phyloP scores from a whole-genome alignment of 1,140 invertebrate genomes.

The Neodiprion lecontei region DNA sequence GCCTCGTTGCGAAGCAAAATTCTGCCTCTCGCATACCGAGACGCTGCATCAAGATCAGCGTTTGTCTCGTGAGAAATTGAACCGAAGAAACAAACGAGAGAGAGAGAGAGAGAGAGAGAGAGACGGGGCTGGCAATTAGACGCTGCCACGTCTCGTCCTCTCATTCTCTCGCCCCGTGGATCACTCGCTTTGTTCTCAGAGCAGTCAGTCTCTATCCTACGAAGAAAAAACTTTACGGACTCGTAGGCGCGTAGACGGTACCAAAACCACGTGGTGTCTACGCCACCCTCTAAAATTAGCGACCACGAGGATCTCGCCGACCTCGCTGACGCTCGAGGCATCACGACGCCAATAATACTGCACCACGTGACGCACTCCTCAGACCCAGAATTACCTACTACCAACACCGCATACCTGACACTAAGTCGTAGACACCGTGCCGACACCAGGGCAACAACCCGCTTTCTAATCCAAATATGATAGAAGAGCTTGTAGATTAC shows the following conservation, averaged over 20 bases:
- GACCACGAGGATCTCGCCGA: conserved; percentile 52
- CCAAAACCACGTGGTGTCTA: conserved; percentile 56
- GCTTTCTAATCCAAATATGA: neutral
- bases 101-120: neutral
- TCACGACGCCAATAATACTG: neutral
- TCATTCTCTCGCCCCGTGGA: no score
- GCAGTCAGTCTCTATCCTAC: no score
- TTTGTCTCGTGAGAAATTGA: conserved; percentile 3
- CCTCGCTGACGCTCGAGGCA: conserved; percentile 39
- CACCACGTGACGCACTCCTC: neutral
- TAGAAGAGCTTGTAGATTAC: neutral
- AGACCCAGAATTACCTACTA: neutral
- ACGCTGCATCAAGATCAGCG: neutral
- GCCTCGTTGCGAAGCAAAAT: neutral
- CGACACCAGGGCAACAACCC: neutral
- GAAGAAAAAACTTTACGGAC: no score
- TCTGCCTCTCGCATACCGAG: neutral
- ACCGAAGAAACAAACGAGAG: neutral
- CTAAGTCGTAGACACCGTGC: neutral
- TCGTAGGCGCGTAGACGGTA: conserved; percentile 30
- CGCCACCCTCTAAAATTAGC: conserved; percentile 53
- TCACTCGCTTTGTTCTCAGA: no score
- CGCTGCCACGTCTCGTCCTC: no score
- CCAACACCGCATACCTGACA: neutral
- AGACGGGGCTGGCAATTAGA: neutral